phyloP scores from a whole-genome alignment of 2,113 vertebrate species.

The Athene cunicularia region DNA sequence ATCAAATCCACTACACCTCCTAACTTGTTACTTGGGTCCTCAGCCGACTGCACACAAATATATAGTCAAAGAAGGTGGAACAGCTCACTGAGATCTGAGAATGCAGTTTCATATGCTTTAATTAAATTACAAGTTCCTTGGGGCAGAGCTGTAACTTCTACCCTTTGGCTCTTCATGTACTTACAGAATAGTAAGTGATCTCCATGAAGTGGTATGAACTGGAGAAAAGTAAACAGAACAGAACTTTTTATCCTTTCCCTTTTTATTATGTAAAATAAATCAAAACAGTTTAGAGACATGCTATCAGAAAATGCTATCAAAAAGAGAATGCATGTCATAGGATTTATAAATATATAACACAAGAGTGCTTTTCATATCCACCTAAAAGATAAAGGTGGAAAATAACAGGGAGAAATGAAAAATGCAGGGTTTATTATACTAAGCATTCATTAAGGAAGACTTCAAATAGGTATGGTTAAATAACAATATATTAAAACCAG shows the following conservation, averaged over 20 bases:
- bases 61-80: slow-evolving; percentile 19
- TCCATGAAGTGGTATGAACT: neutral
- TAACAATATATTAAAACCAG: neutral
- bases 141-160: slow-evolving; percentile 13
- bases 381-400: neutral
- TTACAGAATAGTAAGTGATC: neutral
- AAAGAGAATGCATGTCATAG: neutral
- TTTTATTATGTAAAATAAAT: slow-evolving; percentile 8
- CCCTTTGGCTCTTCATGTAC: neutral
- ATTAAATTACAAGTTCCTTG: slow-evolving; percentile 52
- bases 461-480: neutral
- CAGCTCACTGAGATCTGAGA: slow-evolving; percentile 34
- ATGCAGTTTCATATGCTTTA: slow-evolving; percentile 29
- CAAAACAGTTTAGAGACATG: neutral
- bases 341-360: neutral
- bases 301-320: slow-evolving; percentile 11
- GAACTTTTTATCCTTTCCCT: neutral
- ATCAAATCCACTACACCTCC: neutral
- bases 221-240: neutral
- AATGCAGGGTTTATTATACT: neutral
- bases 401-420: neutral
- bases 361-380: neutral
- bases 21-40: neutral
- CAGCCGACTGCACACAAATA: slow-evolving; percentile 13
- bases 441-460: neutral